A percentile compares a stretch with the other conserved stretches of the same genome.
Conservation (phyloP, 2,888 invertebrate genomes). For the Theretra japonica region DNA sequence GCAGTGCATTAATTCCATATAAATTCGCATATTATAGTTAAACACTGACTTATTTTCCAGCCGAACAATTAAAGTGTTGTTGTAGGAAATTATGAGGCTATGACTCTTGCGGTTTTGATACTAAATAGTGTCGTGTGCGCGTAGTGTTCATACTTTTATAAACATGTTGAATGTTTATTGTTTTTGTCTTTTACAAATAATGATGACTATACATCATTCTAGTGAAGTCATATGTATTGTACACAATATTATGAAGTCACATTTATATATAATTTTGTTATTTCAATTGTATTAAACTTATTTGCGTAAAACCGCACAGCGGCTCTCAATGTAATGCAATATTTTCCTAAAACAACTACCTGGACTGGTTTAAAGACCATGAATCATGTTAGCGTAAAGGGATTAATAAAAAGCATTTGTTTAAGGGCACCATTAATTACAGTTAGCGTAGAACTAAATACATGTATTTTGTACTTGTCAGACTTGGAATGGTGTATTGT, state of each 20-base stretch:
- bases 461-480: slow-evolving; percentile 61
- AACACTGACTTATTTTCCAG: not conserved
- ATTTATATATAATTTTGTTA: no score
- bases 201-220: not conserved
- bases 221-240: not conserved
- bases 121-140: not conserved
- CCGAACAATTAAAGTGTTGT: not conserved
- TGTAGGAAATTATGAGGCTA: slow-evolving; percentile 2
- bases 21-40: not conserved
- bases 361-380: not conserved
- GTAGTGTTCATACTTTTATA: not conserved
- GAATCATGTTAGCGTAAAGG: not conserved
- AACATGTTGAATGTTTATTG: not conserved
- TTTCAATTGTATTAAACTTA: not conserved
- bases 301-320: not conserved
- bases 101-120: not conserved
- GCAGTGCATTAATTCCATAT: not conserved
- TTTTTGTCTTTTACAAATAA: not conserved
- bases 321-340: not conserved
- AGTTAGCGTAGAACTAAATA: slow-evolving; percentile 29
- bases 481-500: slow-evolving; percentile 51
- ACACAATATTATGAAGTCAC: not conserved
- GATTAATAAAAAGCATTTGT: slow-evolving; percentile 34
- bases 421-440: slow-evolving; percentile 28
- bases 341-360: not conserved